Evolutionary conservation across 2,797 vertebrate genomes (phyloP).

Genomic region (Acrossocheilus fasciatus): DNA sequence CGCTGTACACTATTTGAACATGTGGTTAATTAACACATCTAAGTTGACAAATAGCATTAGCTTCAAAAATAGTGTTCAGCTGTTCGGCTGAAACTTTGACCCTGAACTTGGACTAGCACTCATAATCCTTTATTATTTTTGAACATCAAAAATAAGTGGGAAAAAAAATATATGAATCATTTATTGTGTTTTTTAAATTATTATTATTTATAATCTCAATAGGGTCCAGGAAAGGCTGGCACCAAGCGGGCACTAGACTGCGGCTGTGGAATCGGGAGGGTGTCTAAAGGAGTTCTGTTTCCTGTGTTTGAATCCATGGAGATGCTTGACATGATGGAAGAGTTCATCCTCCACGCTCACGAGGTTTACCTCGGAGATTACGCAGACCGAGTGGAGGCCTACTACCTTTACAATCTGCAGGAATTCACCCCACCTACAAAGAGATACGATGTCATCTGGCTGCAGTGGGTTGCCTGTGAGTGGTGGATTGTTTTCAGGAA

Average conservation of each 20-base stretch:
- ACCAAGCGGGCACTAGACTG: constrained; percentile 90
- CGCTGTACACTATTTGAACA: background rate
- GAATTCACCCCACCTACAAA: constrained; percentile 84
- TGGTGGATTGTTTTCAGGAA: constrained; percentile 50
- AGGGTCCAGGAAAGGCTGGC: constrained; percentile 89
- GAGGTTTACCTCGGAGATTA: constrained; percentile 86
- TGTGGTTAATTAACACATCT: constrained; percentile 17
- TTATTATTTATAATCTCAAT: constrained; percentile 28
- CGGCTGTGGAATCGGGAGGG: constrained; percentile 91
- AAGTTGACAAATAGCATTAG: background rate
- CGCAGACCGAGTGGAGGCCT: constrained; percentile 86
- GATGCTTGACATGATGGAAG: constrained; percentile 94
- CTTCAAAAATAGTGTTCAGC: constrained; percentile 11
- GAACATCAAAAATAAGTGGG: background rate
- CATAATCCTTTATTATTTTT: background rate
- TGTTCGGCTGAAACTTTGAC: background rate
- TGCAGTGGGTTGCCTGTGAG: constrained; percentile 97
- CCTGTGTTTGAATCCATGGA: constrained; percentile 90
- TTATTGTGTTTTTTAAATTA: background rate
- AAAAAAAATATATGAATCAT: background rate
- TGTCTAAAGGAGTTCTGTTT: constrained; percentile 90
- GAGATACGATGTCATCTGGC: constrained; percentile 95
- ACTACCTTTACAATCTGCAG: constrained; percentile 91
- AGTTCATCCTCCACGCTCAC: constrained; percentile 90
- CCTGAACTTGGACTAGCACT: background rate